Base-by-base conservation (phyloP, 2,113 vertebrate species). In the Datnioides undecimradiatus region DNA sequence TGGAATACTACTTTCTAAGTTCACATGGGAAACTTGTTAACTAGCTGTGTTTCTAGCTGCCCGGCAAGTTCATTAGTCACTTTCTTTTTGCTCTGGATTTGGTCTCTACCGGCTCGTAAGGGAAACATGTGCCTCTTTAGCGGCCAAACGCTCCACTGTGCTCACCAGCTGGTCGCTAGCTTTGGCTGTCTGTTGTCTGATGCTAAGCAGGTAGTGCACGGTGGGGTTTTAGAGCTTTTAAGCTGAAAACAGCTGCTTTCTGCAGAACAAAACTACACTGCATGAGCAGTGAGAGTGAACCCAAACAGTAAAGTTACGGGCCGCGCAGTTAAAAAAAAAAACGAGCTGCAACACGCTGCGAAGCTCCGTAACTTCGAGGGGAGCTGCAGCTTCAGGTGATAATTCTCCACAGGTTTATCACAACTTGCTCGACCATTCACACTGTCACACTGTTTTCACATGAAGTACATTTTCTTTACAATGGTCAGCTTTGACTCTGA, bases 401-500 rank as follows among this genome's bases (percentile, higher is more conserved):
- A 55, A 27, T 21, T 29, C 45, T n/a, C 45, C 33, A n/a, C n/a
- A n/a, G 40, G 23, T 17, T 40, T 36, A 65, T n/a, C n/a, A 43
- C 23, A n/a, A 17, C 0, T 7, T 43, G 25, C 16, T 0, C 14
- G 21, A 16, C 27, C 9, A 51, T 33, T 40, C 45, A 69, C 55
- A 12, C 6, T n/a, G n/a, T 46, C 17, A 27, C n/a, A 38, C 1
- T 17, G 13, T 17, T 62, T 9, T 16, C 33, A 58, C 29, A 57
- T 51, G 10, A 52, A 54, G 54, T 25, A 3, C 3, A 34, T 46
- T 74, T 31, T 55, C 27, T 51, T 12, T 31, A 0, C n/a, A 27
- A 40, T 0, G 40, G 23, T 62, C 40, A 33, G n/a, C 8, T 54
- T 33, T 80, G 34, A 40, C 75, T 74, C 31, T 59, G n/a, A 71